Evolutionary conservation across 2,113 vertebrate genomes (phyloP).

Genomic region (Varanus komodoensis): DNA sequence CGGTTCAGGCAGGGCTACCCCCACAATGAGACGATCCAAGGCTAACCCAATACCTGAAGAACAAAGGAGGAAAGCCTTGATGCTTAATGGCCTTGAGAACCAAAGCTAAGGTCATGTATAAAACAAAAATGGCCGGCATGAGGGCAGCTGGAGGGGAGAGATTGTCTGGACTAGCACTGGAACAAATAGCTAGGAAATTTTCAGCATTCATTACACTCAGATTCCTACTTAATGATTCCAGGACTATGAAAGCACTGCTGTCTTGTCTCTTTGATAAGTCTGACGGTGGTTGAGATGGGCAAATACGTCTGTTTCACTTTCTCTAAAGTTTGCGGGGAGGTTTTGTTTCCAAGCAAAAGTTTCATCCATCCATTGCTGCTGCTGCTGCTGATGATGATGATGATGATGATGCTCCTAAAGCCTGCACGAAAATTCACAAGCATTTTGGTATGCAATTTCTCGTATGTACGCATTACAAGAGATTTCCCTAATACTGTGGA

Average conservation of each 20-base stretch:
- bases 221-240: background rate
- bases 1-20: background rate
- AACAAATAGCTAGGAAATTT: background rate
- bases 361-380: too few relatives aligned
- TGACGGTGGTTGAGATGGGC: background rate
- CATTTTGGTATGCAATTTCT: too few relatives aligned
- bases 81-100: background rate
- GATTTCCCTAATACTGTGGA: too few relatives aligned
- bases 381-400: too few relatives aligned
- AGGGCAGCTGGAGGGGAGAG: background rate
- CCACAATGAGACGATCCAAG: conserved; percentile 18
- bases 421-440: too few relatives aligned
- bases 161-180: too few relatives aligned
- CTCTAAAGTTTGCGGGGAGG: too few relatives aligned
- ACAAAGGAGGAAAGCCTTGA: background rate
- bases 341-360: too few relatives aligned
- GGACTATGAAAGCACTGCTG: background rate
- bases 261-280: background rate
- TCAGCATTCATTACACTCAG: background rate
- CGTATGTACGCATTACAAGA: too few relatives aligned
- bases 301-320: too few relatives aligned
- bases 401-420: too few relatives aligned
- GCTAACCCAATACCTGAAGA: background rate
- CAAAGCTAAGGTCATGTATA: background rate
- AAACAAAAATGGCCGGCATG: background rate